Evolutionary conservation across 2,888 invertebrate species (phyloP), one percentile per base, ranked within the genome.

Genomic region (Leptopilina myrica): DNA sequence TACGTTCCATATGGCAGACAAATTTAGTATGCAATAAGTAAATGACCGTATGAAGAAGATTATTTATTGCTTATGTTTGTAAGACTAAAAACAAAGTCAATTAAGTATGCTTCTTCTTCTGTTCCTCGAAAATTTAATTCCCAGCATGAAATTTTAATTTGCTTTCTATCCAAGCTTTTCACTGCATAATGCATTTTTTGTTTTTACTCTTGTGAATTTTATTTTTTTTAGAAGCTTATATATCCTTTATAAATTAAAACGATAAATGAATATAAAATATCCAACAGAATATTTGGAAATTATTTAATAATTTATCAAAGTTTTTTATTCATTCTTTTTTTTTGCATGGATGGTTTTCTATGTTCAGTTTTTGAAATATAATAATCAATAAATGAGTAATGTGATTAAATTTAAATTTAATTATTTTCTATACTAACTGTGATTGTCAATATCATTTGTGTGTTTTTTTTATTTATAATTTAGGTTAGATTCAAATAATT

Each of bases 141-240:
- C 73, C n/a, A 33, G 73, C 73, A 56, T 73, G 73, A 14, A 40
- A 11, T 59, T 56, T 73, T 33, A 73, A 73, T 56, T n/a, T 56
- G 73, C 73, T 73, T 73, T 73, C 56, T 73, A 73, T 73, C 73
- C 73, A 56, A 2, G 73, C 73, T 73, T 73, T 73, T n/a, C 9
- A 56, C 73, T 73, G 73, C 73, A 73, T 56, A 73, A n/a, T 33
- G 56, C 56, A n/a, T 56, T 56, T 8, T 26, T 69, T n/a, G 43
- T n/a, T 15, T 46, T 7, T 46, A 67, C 9, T 46, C 15, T 46
- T 69, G 26, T 69, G 49, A 14, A 56, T 56, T n/a, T 56, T 15
- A 53, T 49, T 26, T 5, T 5, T 53, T 69, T 53, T 14, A 7
- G 8, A 33, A 53, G 12, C 14, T 6, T 20, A 43, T 4, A 69